Evolutionary conservation across 1,140 invertebrate genomes (phyloP).

Genomic region (Euwallacea similis): DNA sequence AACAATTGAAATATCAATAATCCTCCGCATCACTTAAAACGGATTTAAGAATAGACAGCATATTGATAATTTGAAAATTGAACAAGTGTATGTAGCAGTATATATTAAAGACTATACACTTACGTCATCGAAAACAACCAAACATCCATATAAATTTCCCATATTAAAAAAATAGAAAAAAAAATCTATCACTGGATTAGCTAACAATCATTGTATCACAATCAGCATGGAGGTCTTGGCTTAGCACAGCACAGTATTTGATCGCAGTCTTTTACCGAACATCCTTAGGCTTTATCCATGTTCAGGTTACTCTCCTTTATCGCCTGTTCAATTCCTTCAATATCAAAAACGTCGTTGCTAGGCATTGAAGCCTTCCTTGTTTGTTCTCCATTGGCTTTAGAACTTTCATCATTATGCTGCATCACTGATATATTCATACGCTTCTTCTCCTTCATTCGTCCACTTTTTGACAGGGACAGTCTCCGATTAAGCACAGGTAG

Average conservation of each 20-base stretch:
- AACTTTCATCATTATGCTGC: neutral
- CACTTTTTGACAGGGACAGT: conserved; percentile 34
- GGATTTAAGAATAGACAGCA: neutral
- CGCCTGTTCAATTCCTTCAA: conserved; percentile 29
- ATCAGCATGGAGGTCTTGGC: neutral
- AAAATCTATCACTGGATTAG: neutral
- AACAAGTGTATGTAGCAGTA: neutral
- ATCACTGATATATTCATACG: conserved; percentile 26
- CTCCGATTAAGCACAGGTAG: conserved; percentile 23
- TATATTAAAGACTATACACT: conserved; percentile 6
- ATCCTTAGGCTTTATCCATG: neutral
- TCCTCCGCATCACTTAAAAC: no score
- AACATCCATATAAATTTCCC: neutral
- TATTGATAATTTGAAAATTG: neutral
- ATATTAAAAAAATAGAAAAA: neutral
- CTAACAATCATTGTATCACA: neutral
- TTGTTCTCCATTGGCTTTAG: neutral
- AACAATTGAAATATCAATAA: no score
- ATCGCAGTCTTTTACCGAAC: neutral
- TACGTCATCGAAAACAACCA: conserved; percentile 7
- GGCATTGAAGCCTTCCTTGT: conserved; percentile 9
- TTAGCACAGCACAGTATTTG: conserved; percentile 18
- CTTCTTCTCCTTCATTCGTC: conserved; percentile 36
- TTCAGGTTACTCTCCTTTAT: conserved; percentile 8
- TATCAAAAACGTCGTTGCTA: conserved; percentile 30